These are phyloP conservation scores for Cavia aperea DNA, from an alignment of 2,113 vertebrate species.

Conservation along the genomic window DNA sequence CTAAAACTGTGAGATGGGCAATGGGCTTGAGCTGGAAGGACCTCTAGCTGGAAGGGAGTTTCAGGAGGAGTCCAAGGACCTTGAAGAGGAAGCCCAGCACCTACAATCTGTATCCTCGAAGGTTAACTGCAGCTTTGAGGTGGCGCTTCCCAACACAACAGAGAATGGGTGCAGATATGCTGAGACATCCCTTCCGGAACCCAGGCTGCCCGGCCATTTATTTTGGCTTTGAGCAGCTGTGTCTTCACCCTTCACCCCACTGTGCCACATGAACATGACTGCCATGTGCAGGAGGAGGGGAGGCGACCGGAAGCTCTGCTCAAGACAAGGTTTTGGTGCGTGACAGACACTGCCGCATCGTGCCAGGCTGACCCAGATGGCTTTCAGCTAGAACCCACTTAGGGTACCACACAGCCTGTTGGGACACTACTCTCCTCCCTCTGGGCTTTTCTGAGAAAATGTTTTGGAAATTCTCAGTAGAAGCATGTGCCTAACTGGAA, in stretches of 20 bases:
- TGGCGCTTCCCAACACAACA: not conserved
- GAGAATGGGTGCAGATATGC: not conserved
- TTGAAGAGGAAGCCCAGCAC: not conserved
- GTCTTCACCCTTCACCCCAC: not conserved
- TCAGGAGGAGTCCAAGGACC: not conserved
- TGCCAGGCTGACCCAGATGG: not conserved
- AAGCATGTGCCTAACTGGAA: not conserved
- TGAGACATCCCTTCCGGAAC: not conserved
- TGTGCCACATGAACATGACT: too few relatives aligned
- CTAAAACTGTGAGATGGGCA: not conserved
- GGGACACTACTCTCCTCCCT: not conserved
- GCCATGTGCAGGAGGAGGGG: not conserved
- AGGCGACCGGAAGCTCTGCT: not conserved
- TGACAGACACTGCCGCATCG: rapidly evolving
- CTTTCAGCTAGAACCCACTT: not conserved
- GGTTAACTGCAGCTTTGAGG: too few relatives aligned
- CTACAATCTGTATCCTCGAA: not conserved
- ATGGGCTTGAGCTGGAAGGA: not conserved
- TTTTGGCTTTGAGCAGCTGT: too few relatives aligned
- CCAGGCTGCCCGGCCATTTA: not conserved
- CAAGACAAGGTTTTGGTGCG: not conserved
- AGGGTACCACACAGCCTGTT: not conserved
- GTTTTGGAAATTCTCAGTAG: not conserved
- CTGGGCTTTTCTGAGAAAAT: not conserved
- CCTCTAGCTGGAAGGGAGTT: not conserved